These are phyloP conservation scores for Rhodeus uyekii DNA, from an alignment of 2,797 vertebrate species.

Conservation along the genomic window DNA sequence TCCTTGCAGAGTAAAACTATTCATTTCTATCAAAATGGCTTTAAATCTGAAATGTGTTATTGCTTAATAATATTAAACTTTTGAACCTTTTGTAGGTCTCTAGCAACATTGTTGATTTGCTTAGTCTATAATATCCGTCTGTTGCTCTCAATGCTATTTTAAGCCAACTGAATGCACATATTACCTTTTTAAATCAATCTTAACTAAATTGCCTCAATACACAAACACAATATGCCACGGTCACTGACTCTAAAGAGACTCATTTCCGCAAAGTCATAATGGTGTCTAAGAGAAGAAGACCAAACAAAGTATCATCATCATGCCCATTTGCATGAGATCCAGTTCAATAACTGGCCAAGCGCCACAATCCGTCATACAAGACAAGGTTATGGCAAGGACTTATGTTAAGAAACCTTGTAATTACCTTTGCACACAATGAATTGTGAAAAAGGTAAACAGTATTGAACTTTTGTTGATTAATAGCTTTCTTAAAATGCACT, in stretches of 20 bases:
- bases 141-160: constrained; percentile 16
- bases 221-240: constrained; percentile 20
- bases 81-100: not conserved
- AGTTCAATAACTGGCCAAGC: constrained; percentile 49
- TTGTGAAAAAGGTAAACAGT: constrained; percentile 42
- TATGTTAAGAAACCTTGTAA: constrained; percentile 49
- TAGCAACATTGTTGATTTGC: not conserved
- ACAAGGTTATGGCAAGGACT: constrained; percentile 58
- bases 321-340: constrained; percentile 44
- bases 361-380: constrained; percentile 53
- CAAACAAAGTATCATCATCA: constrained; percentile 34
- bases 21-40: not conserved
- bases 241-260: constrained; percentile 31
- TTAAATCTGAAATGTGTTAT: not conserved
- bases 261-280: constrained; percentile 52
- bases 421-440: constrained; percentile 50
- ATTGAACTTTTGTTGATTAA: constrained; percentile 57
- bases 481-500: constrained; percentile 42
- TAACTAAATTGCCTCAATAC: constrained; percentile 32
- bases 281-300: constrained; percentile 35
- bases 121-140: not conserved
- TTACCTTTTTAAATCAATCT: constrained; percentile 47
- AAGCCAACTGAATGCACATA: constrained; percentile 33
- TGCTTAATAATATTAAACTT: not conserved
- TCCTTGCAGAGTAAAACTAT: not conserved